Percentiles rank a stretch among this genome's conserved stretches.
These are phyloP conservation scores for Aphelinus certus DNA, from an alignment of 1,140 invertebrate genomes.

Conservation along the genomic window DNA sequence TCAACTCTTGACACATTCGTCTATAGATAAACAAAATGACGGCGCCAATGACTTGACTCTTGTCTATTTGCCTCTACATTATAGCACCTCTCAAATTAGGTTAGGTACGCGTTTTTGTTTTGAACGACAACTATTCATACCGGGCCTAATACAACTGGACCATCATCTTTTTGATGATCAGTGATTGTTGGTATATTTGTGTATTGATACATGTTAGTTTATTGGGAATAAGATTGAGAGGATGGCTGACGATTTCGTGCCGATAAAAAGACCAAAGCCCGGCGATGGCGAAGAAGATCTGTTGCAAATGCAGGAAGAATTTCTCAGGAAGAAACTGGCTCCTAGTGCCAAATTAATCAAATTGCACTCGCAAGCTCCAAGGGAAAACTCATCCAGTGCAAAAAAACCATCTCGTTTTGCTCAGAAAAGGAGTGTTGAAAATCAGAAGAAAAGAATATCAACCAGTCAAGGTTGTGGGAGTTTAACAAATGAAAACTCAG, in stretches of 20 bases:
- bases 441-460: slow-evolving; percentile 41
- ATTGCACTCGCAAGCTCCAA: slow-evolving; percentile 41
- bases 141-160: too few relatives aligned
- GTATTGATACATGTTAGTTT: background rate
- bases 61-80: too few relatives aligned
- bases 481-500: slow-evolving; percentile 40
- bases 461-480: slow-evolving; percentile 45
- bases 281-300: slow-evolving; percentile 76
- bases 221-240: background rate
- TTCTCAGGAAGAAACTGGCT: slow-evolving; percentile 63
- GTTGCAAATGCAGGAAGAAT: slow-evolving; percentile 76
- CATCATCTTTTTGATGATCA: too few relatives aligned
- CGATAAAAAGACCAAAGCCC: slow-evolving; percentile 68
- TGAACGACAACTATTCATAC: too few relatives aligned
- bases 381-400: background rate
- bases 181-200: too few relatives aligned
- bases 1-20: background rate
- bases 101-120: too few relatives aligned
- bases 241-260: slow-evolving; percentile 32
- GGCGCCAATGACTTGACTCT: background rate
- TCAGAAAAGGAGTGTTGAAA: slow-evolving; percentile 39
- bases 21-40: background rate
- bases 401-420: slow-evolving; percentile 54
- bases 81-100: too few relatives aligned
- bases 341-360: slow-evolving; percentile 71